Base-by-base conservation (phyloP, 35 echinoderm and acorn worm species). In the Patiria miniata region DNA sequence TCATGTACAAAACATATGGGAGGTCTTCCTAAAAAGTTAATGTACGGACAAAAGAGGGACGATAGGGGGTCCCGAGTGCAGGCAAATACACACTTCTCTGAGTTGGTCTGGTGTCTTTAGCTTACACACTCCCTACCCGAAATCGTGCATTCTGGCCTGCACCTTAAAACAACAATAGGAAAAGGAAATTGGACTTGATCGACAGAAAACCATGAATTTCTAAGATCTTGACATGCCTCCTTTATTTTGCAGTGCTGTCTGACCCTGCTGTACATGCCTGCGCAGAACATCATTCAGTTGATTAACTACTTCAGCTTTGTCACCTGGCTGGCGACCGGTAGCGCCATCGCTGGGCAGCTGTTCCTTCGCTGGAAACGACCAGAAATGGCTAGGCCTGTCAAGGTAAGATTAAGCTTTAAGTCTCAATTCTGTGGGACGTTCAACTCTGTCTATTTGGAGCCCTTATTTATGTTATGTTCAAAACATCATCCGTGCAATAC, bases 281-380 rank as follows among this genome's bases (percentile, higher is more conserved):
- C 96, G 15, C 18, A 79, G 21, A 88, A 99, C 83, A 99, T 99
- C 51, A 84, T 81, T 79, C 89, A 91, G 80, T 89, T 99, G 16
- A 99, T 99, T 89, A 99, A 99, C 55, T 95, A 98, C 73, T 95
- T 99, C 89, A 99, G 96, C 79, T 99, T 99, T 33, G 92, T 99
- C 16, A 94, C 93, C 10, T 99, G 96, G 92, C 80, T 91, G 21
- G 84, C 96, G 0, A 95, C 89, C 0, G 96, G 96, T 6, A 87
- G 89, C 9, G 86, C 96, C 80, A 99, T 99, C 16, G 86, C 83
- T 33, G 96, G 93, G 26, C 85, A 92, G 22, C 59, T 95, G 0
- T 92, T 77, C 61, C 68, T 99, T 16, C 93, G 96, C 15, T 88
- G 68, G 23, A 78, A 56, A 42, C 51, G 85, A 77, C 96, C 96